phyloP scores from a whole-genome alignment of 1,140 invertebrate genomes.

The Leptopilina clavipes region DNA sequence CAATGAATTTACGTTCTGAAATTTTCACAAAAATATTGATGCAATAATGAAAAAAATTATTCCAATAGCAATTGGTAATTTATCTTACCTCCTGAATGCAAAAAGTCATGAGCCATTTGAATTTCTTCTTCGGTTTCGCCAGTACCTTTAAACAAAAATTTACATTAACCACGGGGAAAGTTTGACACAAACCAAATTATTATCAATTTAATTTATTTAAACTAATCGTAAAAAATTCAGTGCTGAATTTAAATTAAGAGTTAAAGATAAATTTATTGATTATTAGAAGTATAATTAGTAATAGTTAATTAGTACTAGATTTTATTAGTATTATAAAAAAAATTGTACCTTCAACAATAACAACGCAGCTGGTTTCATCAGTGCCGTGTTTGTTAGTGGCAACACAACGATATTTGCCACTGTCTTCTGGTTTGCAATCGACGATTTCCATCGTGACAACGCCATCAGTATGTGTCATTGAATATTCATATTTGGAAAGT shows the following conservation, averaged over 20 bases:
- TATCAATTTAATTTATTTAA: constrained; percentile 33
- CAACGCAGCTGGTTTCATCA: constrained; percentile 95
- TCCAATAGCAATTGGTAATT: neutral
- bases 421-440: constrained; percentile 94
- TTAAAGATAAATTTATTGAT: no score
- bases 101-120: constrained; percentile 87
- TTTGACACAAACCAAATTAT: no score
- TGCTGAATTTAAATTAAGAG: neutral
- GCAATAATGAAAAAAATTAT: no score
- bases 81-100: constrained; percentile 85
- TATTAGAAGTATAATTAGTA: no score
- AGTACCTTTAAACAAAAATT: constrained; percentile 74
- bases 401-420: constrained; percentile 95
- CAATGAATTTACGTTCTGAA: constrained; percentile 86
- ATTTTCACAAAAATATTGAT: constrained; percentile 33
- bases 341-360: constrained; percentile 95
- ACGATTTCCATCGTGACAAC: constrained; percentile 97
- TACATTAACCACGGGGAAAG: no score
- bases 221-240: constrained; percentile 6
- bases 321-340: neutral
- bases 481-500: constrained; percentile 91
- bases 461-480: constrained; percentile 92
- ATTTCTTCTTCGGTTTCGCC: constrained; percentile 86
- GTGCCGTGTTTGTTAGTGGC: constrained; percentile 94
- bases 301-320: no score